A percentile compares a stretch with the other conserved stretches of the same genome.
Evolutionary conservation across 1,140 invertebrate species (phyloP).

Genomic region (Mya arenaria): DNA sequence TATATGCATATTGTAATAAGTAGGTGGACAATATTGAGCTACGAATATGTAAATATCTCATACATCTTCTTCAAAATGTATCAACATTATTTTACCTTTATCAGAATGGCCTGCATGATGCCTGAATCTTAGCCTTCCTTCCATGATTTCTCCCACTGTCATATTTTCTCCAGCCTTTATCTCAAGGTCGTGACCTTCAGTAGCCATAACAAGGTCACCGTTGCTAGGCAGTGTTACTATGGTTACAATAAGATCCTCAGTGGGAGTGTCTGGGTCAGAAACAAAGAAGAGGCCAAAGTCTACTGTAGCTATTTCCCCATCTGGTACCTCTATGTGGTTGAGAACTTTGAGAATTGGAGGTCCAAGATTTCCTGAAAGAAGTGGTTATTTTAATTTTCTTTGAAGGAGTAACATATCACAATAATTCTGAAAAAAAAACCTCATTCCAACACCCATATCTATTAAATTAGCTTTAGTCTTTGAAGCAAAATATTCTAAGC

Average conservation of each 20-base stretch:
- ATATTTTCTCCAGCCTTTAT: conserved; percentile 52
- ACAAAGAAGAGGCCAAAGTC: conserved; percentile 53
- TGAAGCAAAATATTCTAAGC: neutral
- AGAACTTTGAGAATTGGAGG: conserved; percentile 58
- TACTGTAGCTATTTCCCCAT: conserved; percentile 23
- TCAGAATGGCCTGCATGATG: conserved; percentile 25
- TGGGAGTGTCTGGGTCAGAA: conserved; percentile 56
- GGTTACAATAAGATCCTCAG: conserved; percentile 44
- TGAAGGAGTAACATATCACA: too few relatives aligned
- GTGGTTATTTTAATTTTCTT: neutral
- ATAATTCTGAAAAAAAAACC: too few relatives aligned
- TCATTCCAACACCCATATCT: too few relatives aligned
- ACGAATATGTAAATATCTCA: too few relatives aligned
- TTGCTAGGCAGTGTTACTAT: conserved; percentile 52
- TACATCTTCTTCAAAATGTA: too few relatives aligned
- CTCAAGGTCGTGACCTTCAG: conserved; percentile 48
- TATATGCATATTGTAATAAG: too few relatives aligned
- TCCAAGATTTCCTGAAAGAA: conserved; percentile 52
- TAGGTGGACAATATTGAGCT: too few relatives aligned
- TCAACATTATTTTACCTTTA: too few relatives aligned
- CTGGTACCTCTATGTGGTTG: conserved; percentile 49
- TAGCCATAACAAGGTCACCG: conserved; percentile 60
- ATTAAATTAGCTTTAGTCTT: neutral
- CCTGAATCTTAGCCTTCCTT: conserved; percentile 57
- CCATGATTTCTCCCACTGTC: conserved; percentile 52